A percentile compares a stretch with the other conserved stretches of the same genome.
These are phyloP conservation scores for Atopsyche davidsoni DNA, from an alignment of 1,140 invertebrate genomes.

Conservation along the genomic window DNA sequence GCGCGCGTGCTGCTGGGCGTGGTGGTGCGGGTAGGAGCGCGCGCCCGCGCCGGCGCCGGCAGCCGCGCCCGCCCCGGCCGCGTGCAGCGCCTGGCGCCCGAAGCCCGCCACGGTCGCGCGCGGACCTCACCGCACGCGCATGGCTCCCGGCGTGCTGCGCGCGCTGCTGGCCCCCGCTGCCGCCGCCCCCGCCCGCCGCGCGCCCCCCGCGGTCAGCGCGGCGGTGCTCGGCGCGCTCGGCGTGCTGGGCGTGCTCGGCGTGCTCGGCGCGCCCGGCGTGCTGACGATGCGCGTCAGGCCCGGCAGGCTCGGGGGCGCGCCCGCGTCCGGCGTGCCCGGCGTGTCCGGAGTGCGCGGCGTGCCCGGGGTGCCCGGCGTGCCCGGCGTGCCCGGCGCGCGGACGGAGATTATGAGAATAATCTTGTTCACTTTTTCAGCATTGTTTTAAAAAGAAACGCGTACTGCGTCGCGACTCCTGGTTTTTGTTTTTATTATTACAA, in stretches of 20 bases:
- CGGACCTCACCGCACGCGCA: constrained; percentile 18
- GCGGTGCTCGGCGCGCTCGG: constrained; percentile 4
- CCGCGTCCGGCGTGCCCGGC: no score
- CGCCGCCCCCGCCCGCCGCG: constrained; percentile 8
- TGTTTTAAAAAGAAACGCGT: no score
- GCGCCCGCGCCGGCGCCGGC: constrained; percentile 36
- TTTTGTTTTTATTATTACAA: no score
- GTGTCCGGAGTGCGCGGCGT: no score
- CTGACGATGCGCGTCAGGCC: not conserved
- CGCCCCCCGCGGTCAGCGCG: not conserved
- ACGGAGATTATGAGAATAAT: no score
- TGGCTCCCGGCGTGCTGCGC: constrained; percentile 8
- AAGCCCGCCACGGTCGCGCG: constrained; percentile 17
- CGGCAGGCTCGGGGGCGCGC: no score
- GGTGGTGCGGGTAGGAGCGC: constrained; percentile 35
- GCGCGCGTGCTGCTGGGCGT: constrained; percentile 23
- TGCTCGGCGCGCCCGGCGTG: constrained; percentile 1
- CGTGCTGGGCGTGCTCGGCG: constrained; percentile 4
- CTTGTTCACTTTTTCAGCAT: no score
- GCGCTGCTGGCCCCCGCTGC: constrained; percentile 10
- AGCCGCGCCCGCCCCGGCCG: constrained; percentile 27
- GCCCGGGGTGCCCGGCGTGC: no score
- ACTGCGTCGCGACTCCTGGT: no score
- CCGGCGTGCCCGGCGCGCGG: not conserved
- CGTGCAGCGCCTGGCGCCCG: constrained; percentile 15